A percentile compares a stretch with the other conserved stretches of the same genome.
Conservation (phyloP, 2,888 invertebrate genomes). For the Stenotaenia linearis region DNA sequence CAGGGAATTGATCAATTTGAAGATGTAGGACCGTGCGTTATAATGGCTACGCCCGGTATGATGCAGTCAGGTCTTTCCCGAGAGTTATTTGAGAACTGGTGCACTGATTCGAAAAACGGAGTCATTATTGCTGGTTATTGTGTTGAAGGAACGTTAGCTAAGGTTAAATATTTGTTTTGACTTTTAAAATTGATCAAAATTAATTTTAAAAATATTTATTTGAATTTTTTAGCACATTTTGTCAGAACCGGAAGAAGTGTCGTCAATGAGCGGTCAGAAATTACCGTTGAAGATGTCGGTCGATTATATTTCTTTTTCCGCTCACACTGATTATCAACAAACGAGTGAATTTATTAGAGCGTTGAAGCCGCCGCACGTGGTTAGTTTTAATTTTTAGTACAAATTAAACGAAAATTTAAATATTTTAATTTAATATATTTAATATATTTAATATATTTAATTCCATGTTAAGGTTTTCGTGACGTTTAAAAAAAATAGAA, state of each 20-base stretch:
- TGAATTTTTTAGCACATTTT: constrained; percentile 67
- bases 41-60: constrained; percentile 99
- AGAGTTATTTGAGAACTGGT: constrained; percentile 98
- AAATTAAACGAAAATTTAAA: too few species aligned
- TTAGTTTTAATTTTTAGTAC: too few species aligned
- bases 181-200: not conserved
- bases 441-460: too few species aligned
- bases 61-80: constrained; percentile 97
- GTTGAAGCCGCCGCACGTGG: constrained; percentile 93
- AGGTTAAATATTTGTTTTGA: constrained; percentile 39
- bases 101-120: constrained; percentile 95
- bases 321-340: constrained; percentile 96
- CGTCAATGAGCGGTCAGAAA: constrained; percentile 91
- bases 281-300: constrained; percentile 94
- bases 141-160: constrained; percentile 55
- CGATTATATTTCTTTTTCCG: constrained; percentile 98
- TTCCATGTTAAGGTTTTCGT: too few species aligned
- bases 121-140: constrained; percentile 90
- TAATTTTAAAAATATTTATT: not conserved
- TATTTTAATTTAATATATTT: too few species aligned
- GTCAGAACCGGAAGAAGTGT: constrained; percentile 96
- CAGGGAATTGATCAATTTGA: constrained; percentile 98
- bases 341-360: constrained; percentile 94
- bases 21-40: constrained; percentile 98
- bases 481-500: too few species aligned